Base-by-base conservation (phyloP, 2,888 invertebrate genomes). In the Harpalus rufipes region DNA sequence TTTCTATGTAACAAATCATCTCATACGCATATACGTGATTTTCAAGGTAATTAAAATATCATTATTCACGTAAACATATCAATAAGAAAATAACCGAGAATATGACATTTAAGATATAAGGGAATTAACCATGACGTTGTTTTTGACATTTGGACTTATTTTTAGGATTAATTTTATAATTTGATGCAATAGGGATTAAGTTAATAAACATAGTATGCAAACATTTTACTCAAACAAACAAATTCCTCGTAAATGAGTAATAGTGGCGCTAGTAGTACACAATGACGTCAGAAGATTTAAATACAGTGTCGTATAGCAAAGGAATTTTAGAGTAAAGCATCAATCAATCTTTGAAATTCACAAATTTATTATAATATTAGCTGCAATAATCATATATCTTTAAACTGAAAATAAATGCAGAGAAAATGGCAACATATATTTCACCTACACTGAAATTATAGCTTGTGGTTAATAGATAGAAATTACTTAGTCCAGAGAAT, bases 231-330 rank as follows among this genome's bases (percentile, higher is more conserved):
- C 44, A 51, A 51, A 51, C 12, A 51, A 51, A 51, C 44, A 51
- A 51, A 51, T 51, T 51, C 44, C 44, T 12, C 0, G 12, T 51
- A 7, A 51, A 12, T 51, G 44, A 51, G 10, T 51, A 8, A 51
- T 51, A 51, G 10, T 51, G 44, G 44, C 44, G 44, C 44, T 51
- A 51, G 44, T 51, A 51, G 44, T 51, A 51, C 44, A 51, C 44
- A 51, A 51, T 51, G 44, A 51, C 44, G 44, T 51, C 44, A 51
- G 44, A 6, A 51, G 44, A 12, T 51, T 51, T 12, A 51, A 8
- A 1, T 8, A 12, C 44, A 51, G 44, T 51, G 44, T 1, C 8
- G 44, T 51, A 51, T 12, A 51, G 0, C 10, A 12, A 12, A 12
- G 44, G 12, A 51, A 51, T 51, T 51, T 51, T 51, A 51, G 44